A percentile compares a stretch with the other conserved stretches of the same genome.
These are phyloP conservation scores for Mus minutoides DNA, from an alignment of 2,797 vertebrate genomes.

Conservation along the genomic window DNA sequence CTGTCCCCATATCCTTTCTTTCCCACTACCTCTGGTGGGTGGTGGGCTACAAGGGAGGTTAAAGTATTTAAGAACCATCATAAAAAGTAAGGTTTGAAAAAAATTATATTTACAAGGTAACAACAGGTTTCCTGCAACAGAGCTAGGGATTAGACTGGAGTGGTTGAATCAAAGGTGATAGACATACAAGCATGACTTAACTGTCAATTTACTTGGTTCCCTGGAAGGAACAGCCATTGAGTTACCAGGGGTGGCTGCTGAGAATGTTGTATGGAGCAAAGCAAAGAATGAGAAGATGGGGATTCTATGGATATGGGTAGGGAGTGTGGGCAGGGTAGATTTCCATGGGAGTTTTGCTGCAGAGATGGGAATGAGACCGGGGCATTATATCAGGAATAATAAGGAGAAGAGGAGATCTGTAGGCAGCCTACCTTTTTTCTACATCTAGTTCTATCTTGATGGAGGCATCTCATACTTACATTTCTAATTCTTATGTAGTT, in stretches of 20 bases:
- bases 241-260: neutral
- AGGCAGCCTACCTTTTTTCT: neutral
- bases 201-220: neutral
- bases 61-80: too few relatives aligned
- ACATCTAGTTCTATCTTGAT: neutral
- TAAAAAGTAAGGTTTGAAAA: too few relatives aligned
- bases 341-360: neutral
- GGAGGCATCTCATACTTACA: neutral
- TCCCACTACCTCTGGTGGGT: too few relatives aligned
- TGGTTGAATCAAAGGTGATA: neutral
- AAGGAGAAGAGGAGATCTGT: neutral
- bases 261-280: neutral
- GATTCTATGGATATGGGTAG: accelerated
- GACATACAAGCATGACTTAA: neutral
- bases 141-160: neutral
- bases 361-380: neutral
- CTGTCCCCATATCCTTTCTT: too few relatives aligned
- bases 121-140: neutral
- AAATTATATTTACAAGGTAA: too few relatives aligned
- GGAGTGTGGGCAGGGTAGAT: neutral
- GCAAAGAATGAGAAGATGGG: neutral
- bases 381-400: too few relatives aligned
- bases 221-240: neutral
- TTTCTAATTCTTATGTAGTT: neutral
- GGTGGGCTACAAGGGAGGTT: too few relatives aligned